Evolutionary conservation across 1,140 invertebrate species (phyloP).

Genomic region (Triops longicaudatus): DNA sequence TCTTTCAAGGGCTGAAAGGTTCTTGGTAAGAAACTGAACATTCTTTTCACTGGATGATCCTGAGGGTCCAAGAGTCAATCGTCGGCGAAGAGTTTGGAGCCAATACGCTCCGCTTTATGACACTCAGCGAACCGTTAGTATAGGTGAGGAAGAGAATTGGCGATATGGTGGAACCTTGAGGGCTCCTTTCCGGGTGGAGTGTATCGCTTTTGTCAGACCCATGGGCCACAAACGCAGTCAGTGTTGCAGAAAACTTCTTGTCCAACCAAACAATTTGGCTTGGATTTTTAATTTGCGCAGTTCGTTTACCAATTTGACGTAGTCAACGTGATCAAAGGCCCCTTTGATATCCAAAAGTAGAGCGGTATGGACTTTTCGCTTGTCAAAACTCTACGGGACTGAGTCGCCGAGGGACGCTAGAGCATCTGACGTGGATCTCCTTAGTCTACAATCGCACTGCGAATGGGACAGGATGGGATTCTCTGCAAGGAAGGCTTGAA

Average conservation of each 20-base stretch:
- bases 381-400: slow-evolving; percentile 5
- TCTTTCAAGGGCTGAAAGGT: neutral
- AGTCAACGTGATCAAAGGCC: neutral
- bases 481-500: neutral
- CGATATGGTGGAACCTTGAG: slow-evolving; percentile 8
- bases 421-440: neutral
- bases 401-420: neutral
- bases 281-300: neutral
- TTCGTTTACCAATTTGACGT: neutral
- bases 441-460: slow-evolving; percentile 12
- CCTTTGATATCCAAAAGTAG: slow-evolving; percentile 20
- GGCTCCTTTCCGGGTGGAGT: no score
- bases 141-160: no score
- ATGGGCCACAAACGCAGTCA: no score
- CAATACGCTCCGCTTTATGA: neutral
- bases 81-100: neutral
- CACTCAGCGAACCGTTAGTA: neutral
- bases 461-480: neutral
- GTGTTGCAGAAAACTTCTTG: no score
- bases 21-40: neutral
- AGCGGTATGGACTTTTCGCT: slow-evolving; percentile 12
- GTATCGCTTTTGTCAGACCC: no score
- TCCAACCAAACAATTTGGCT: no score
- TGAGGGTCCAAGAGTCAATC: neutral
- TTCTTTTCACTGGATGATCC: neutral